Evolutionary conservation across 2,888 invertebrate genomes (phyloP).

Genomic region (Nemotelus nigrinus): DNA sequence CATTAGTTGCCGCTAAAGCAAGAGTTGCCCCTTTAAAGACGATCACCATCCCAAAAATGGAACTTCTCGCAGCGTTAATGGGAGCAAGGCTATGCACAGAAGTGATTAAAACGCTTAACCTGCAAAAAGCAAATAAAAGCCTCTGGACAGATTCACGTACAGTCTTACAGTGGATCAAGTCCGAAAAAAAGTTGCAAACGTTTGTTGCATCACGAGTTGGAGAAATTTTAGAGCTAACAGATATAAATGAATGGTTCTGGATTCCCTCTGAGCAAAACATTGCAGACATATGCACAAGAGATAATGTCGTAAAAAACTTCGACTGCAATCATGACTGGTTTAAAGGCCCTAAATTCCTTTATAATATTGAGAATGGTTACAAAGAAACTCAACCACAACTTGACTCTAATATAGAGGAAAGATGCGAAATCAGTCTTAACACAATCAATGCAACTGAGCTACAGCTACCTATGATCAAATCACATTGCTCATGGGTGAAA

Average conservation of each 20-base stretch:
- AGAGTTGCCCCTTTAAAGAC: conserved; percentile 6
- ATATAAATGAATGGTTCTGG: background rate
- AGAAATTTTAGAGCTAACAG: conserved; percentile 5
- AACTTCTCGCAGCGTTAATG: background rate
- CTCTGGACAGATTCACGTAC: background rate
- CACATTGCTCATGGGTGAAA: background rate
- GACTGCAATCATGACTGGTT: background rate
- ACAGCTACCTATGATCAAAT: background rate
- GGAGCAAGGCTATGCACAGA: background rate
- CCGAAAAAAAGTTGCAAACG: conserved; percentile 7
- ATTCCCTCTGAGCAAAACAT: background rate
- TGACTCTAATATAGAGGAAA: background rate
- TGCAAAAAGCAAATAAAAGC: background rate
- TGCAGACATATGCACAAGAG: background rate
- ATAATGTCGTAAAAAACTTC: background rate
- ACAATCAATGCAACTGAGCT: background rate
- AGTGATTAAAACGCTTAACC: background rate
- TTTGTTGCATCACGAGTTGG: conserved; percentile 8
- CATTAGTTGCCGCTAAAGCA: background rate
- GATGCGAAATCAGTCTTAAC: no score
- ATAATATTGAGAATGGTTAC: background rate
- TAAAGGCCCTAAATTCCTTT: conserved; percentile 1
- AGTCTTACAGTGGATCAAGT: conserved; percentile 6
- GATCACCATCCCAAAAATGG: conserved; percentile 1
- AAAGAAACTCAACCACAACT: background rate